Base-by-base conservation (phyloP, 2,113 vertebrate genomes). In the Jacana jacana region DNA sequence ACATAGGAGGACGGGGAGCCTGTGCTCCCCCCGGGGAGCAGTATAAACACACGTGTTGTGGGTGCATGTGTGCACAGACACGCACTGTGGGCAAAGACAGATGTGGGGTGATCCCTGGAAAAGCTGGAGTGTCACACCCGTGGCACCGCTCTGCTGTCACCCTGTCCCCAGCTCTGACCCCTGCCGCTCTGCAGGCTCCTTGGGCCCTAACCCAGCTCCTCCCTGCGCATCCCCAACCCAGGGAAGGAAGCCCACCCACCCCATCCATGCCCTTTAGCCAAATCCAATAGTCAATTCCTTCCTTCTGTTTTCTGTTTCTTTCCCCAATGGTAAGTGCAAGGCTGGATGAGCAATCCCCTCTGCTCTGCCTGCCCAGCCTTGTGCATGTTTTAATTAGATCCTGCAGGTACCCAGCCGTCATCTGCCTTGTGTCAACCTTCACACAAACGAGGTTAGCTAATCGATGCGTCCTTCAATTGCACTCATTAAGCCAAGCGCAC, bases 401-500 rank as follows among this genome's bases (percentile, higher is more conserved):
- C 94, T 88, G 92, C 73, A 95, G 94, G 96, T 96, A 86, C 75
- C 31, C 81, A 84, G 94, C 81, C 33, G 11, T 7, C 86, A 88
- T 97, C 97, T 97, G 96, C 95, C 96, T 97, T 95, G 94, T 86
- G 88, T 97, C 97, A 96, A 24, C 96, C 96, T 89, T 83, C 91
- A n/a, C 85, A 39, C 79, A 97, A 97, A 97, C 5, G 44, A 96
- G 92, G 96, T 97, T 97, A 96, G 65, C 77, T 69, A 35, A 69
- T 55, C 18, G 27, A 86, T 69, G 79, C n/a, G 30, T 68, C 97
- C 89, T 86, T 76, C 85, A 60, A 25, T 75, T 58, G 39, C 1
- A 3, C 92, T 93, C 83, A 76, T 96, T 95, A 88, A 5, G 7
- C 63, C 1, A 7, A 85, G 81, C 72, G 18, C 93, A 88, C 82